Conservation (phyloP, 2,888 invertebrate genomes). For the Cosmopolites sordidus region DNA sequence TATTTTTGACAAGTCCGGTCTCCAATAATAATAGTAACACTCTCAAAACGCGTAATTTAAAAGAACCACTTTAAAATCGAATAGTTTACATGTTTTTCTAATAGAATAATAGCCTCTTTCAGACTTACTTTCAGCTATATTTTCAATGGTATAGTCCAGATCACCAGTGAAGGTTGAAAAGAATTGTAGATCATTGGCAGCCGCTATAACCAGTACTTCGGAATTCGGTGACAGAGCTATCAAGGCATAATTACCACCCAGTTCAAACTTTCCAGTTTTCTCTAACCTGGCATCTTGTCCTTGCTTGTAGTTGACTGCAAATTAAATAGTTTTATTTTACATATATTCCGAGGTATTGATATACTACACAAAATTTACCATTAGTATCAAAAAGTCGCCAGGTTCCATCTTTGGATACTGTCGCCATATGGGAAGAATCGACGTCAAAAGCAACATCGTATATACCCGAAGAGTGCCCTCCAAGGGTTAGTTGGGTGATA, state of each 20-base stretch:
- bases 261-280: slow-evolving; percentile 60
- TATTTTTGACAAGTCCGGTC: no score
- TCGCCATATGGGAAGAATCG: slow-evolving; percentile 76
- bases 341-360: neutral
- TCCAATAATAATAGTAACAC: no score
- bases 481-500: slow-evolving; percentile 67
- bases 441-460: slow-evolving; percentile 77
- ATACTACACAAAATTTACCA: slow-evolving; percentile 52
- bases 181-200: slow-evolving; percentile 61
- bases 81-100: no score
- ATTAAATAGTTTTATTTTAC: neutral
- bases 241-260: slow-evolving; percentile 53
- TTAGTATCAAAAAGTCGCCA: slow-evolving; percentile 85
- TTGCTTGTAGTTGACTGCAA: slow-evolving; percentile 71
- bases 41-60: no score
- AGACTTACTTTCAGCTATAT: slow-evolving; percentile 56
- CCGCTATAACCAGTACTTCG: slow-evolving; percentile 69
- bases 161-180: slow-evolving; percentile 65
- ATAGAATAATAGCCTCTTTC: no score
- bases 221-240: slow-evolving; percentile 77
- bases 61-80: no score
- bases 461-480: slow-evolving; percentile 76
- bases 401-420: slow-evolving; percentile 82
- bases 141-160: slow-evolving; percentile 63
- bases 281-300: slow-evolving; percentile 75